Conservation (phyloP, 1,140 invertebrate genomes). For the Diprion similis region DNA sequence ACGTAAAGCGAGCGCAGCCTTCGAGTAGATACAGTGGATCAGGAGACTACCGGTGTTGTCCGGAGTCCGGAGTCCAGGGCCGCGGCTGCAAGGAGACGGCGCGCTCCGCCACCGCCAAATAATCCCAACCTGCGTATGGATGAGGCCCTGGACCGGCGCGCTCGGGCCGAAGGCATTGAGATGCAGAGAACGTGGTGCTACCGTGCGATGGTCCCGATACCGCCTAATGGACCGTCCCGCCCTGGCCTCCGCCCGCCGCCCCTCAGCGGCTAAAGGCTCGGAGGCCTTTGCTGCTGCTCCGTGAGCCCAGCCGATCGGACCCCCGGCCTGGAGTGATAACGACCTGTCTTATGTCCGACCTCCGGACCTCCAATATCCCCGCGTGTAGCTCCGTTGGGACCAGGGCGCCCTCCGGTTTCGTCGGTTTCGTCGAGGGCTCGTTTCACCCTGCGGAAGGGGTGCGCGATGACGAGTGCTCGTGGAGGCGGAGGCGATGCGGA, state of each 20-base stretch:
- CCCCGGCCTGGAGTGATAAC: conserved; percentile 14
- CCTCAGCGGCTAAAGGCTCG: not conserved
- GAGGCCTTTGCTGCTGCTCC: conserved; percentile 6
- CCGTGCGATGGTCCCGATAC: conserved; percentile 63
- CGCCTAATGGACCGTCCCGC: conserved; percentile 60
- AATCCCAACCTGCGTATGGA: conserved; percentile 32
- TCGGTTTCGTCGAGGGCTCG: not conserved
- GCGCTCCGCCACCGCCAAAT: not conserved
- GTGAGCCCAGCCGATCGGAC: conserved; percentile 12
- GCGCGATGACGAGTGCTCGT: no score
- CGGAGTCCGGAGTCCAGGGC: conserved; percentile 38
- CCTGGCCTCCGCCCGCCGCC: conserved; percentile 30
- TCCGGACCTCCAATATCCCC: not conserved
- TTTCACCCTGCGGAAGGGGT: not conserved
- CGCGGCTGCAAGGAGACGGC: conserved; percentile 10
- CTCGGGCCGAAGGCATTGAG: conserved; percentile 50
- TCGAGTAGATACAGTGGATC: conserved; percentile 36
- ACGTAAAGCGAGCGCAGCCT: not conserved
- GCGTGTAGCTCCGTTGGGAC: not conserved
- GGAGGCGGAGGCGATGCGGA: no score
- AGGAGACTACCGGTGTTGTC: conserved; percentile 59
- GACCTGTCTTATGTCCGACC: conserved; percentile 15
- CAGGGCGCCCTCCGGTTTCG: not conserved
- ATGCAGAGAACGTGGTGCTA: conserved; percentile 63
- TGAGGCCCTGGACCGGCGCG: not conserved